Conservation (phyloP, 2,888 invertebrate genomes). For the Odontocolon sp. region DNA sequence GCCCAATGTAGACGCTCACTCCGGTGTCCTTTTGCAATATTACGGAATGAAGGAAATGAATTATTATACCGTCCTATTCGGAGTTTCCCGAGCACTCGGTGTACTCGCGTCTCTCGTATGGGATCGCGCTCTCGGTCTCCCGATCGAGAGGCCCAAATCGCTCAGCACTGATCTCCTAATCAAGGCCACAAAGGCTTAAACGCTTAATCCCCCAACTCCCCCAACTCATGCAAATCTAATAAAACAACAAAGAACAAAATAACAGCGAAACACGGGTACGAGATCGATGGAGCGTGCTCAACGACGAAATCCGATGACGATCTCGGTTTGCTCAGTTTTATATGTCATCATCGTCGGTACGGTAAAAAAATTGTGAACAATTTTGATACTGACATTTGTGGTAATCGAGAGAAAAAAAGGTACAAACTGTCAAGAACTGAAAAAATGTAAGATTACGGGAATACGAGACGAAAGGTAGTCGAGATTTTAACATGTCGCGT, state of each 20-base stretch:
- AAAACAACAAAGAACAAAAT: conserved; percentile 18
- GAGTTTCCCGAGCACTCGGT: conserved; percentile 93
- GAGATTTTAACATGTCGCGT: conserved; percentile 21
- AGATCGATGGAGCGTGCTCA: not conserved
- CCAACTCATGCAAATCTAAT: conserved; percentile 27
- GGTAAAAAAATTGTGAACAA: conserved; percentile 34
- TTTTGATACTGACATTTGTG: conserved; percentile 34
- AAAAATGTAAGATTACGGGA: not conserved
- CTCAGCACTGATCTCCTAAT: conserved; percentile 82
- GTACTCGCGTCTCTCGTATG: conserved; percentile 90
- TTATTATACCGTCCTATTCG: conserved; percentile 95
- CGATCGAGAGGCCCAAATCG: conserved; percentile 93
- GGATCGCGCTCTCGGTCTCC: conserved; percentile 91
- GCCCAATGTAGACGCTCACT: conserved; percentile 99
- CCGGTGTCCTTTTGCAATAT: conserved; percentile 89
- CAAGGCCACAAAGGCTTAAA: conserved; percentile 76
- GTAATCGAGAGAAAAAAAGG: conserved; percentile 1
- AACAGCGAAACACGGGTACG: conserved; percentile 16
- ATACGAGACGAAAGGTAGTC: too few species aligned
- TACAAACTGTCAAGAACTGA: not conserved
- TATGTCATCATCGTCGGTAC: conserved; percentile 38
- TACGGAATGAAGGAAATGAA: conserved; percentile 94
- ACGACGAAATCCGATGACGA: conserved; percentile 27
- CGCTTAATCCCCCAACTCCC: conserved; percentile 29
- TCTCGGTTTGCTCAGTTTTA: conserved; percentile 49